Evolutionary conservation across 2,797 vertebrate genomes (phyloP), one percentile per base, ranked within the genome.

Genomic region (Todus mexicanus): DNA sequence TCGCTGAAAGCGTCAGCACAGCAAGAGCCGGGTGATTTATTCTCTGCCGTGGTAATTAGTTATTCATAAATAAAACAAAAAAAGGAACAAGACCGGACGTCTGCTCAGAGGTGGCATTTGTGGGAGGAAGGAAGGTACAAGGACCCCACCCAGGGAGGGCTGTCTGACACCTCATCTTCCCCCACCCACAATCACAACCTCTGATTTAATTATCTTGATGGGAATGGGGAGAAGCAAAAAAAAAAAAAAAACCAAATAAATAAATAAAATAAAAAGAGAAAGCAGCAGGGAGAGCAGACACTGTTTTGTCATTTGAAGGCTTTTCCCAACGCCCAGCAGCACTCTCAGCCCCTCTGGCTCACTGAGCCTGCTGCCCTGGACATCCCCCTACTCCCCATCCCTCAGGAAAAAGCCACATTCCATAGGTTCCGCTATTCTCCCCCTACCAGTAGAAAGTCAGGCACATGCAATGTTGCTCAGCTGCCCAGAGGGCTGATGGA

Each of bases 51-150:
- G 4, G 75, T 86, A 42, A 90, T 91, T 93, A 93, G 93, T 96
- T 93, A 91, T 92, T 90, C 93, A 57, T 85, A 79, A 93, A 95
- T 89, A 84, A 94, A 96, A 64, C 60, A 73, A 82, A 68, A 40
- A 22, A 75, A 42, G 33, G 35, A 63, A 48, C 0, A 11, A 35
- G 90, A 74, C 72, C 35, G 14, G 89, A 84, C 5, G 78, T 60
- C 71, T 42, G 93, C 90, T 87, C 78, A 31, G 93, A 69, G 93
- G 77, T 45, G 91, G 89, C n/a, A 15, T 78, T 43, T 84, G 60
- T 16, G 71, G 90, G 78, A 87, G 93, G 89, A 94, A 91, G 90
- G 90, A 87, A 94, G 64, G 72, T 71, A 50, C 75, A 42, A 40
- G 12, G 35, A 92, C 78, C 83, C 77, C 87, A 68, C 85, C 94